phyloP scores from a whole-genome alignment of 37 sponge, comb jelly and placozoan genomes.

The Ephydatia muelleri region DNA sequence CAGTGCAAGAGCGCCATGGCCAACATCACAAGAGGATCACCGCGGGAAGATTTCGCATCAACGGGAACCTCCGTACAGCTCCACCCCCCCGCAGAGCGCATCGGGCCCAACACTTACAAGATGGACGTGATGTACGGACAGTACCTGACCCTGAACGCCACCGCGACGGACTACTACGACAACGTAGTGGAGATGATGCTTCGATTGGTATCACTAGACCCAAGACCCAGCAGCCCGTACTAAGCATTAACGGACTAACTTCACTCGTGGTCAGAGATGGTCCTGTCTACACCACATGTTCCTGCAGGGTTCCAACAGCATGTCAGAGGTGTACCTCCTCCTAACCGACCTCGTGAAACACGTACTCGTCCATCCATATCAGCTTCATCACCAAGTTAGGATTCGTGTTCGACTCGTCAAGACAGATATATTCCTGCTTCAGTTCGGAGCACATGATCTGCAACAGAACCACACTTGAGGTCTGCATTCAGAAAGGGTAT shows the following conservation, averaged over 20 bases:
- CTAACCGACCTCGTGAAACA: background rate
- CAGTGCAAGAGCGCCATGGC: no score
- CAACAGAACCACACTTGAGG: background rate
- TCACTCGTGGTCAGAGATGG: background rate
- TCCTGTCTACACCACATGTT: background rate
- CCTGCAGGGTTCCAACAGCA: background rate
- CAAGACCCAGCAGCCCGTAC: background rate
- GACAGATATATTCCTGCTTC: conserved; percentile 9
- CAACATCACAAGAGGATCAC: no score
- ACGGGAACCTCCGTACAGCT: no score
- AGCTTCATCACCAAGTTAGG: background rate
- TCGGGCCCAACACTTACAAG: no score
- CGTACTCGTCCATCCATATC: background rate
- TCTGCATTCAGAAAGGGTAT: background rate
- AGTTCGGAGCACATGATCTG: background rate
- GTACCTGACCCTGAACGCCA: no score
- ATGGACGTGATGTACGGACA: no score
- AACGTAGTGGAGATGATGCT: background rate
- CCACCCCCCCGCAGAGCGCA: no score
- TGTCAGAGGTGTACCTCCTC: background rate
- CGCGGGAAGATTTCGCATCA: no score
- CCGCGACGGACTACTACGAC: background rate
- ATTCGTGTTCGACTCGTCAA: background rate
- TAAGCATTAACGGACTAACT: background rate
- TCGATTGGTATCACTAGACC: background rate